Base-by-base conservation (phyloP, 2,888 invertebrate species). In the Leptinotarsa rubiginosa region DNA sequence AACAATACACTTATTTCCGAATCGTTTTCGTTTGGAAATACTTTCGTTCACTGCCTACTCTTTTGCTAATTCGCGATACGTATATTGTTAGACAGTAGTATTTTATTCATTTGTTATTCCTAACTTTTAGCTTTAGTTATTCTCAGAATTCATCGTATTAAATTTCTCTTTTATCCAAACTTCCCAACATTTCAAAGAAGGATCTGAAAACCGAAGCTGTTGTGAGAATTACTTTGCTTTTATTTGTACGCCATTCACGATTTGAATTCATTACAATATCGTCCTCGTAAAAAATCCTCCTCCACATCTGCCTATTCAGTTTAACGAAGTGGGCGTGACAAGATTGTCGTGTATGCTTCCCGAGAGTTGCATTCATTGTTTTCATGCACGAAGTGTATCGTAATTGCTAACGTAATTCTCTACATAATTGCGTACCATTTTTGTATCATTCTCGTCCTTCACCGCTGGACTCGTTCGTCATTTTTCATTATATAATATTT, bases 361-460 rank as follows among this genome's bases (percentile, higher is more conserved):
- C 64, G 20, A 67, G 41, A 41, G 62, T 49, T 72, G 72, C 72
- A 72, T 69, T 73, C 69, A 73, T 69, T 73, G 73, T 71, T 73
- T 73, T 65, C 69, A 64, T 64, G 69, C 66, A 65, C 65, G 65
- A 56, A 56, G 47, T 72, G 49, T 66, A 69, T 66, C 72, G 69
- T 56, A 56, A 47, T 75, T 68, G 70, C 68, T 41, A 66, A 25
- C 72, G 67, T 69, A 72, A 75, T 72, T 72, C 47, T 41, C 62
- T 13, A n/a, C n/a, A 62, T 62, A 62, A 62, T 62, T 62, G 69
- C 69, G 49, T 69, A 66, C 72, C 47, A 65, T 69, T 62, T 69
- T 65, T 65, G 50, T 68, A 47, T 47, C 52, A 47, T 49, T 62
- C 65, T 62, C 59, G 69, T 56, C 69, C 69, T 69, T 69, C 69